A percentile compares a stretch with the other conserved stretches of the same genome.
Evolutionary conservation across 2,888 invertebrate species (phyloP).

Genomic region (Luffia ferchaultella): DNA sequence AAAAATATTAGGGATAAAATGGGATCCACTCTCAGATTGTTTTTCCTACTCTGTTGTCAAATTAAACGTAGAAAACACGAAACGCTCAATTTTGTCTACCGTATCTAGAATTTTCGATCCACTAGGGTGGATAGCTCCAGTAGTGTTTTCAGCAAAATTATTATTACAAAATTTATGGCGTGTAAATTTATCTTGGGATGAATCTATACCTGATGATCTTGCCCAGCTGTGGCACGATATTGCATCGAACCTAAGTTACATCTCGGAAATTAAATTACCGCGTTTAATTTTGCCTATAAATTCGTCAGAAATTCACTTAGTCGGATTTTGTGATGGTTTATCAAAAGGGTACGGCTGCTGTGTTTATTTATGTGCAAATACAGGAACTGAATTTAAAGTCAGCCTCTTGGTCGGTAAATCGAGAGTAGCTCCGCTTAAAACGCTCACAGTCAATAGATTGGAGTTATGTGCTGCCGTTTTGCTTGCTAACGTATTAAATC

Average conservation of each 20-base stretch:
- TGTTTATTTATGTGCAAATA: slow-evolving; percentile 1
- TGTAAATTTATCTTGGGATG: slow-evolving; percentile 11
- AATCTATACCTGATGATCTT: slow-evolving; percentile 8
- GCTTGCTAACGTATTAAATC: not conserved
- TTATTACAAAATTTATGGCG: slow-evolving; percentile 13
- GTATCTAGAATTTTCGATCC: slow-evolving; percentile 12
- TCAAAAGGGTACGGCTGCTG: slow-evolving; percentile 7
- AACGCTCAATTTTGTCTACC: slow-evolving; percentile 8
- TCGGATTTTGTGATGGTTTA: slow-evolving; percentile 4
- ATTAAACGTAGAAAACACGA: slow-evolving; percentile 3
- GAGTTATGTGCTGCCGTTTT: slow-evolving; percentile 3
- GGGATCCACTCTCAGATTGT: not conserved
- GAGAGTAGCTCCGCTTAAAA: slow-evolving; percentile 2
- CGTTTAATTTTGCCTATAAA: not conserved
- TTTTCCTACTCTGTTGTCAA: not conserved
- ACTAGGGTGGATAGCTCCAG: slow-evolving; percentile 8
- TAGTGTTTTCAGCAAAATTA: slow-evolving; percentile 11
- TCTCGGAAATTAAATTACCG: not conserved
- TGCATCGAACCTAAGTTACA: not conserved
- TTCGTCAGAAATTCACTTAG: slow-evolving; percentile 1
- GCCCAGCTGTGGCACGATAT: slow-evolving; percentile 6
- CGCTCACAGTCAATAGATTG: slow-evolving; percentile 4
- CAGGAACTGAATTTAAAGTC: not conserved
- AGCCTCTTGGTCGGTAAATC: not conserved
- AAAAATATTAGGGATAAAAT: not conserved